These are phyloP conservation scores for Pristionchus fissidentatus DNA, from an alignment of 2,888 invertebrate genomes.

Conservation along the genomic window DNA sequence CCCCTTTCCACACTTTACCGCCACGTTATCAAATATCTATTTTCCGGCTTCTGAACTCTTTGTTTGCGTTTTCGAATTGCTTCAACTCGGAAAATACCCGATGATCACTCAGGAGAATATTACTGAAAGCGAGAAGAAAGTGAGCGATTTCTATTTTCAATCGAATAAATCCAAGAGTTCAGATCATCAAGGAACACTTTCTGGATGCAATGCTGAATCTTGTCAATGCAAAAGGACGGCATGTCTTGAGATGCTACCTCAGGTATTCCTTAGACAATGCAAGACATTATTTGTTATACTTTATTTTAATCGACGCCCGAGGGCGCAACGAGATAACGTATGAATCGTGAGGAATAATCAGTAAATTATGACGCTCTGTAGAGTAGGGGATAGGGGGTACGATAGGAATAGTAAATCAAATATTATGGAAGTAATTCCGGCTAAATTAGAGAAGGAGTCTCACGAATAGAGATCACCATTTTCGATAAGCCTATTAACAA, in stretches of 20 bases:
- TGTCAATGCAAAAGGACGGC: not conserved
- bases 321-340: no score
- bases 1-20: no score
- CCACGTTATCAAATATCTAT: not conserved
- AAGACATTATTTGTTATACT: not conserved
- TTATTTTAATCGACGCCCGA: not conserved
- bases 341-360: no score
- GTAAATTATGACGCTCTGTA: no score
- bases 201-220: not conserved
- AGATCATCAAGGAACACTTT: not conserved
- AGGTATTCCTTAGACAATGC: no score
- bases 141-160: not conserved
- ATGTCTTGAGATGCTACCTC: no score
- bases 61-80: not conserved
- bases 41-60: not conserved
- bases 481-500: no score
- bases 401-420: no score
- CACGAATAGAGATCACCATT: no score
- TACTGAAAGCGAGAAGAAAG: not conserved
- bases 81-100: not conserved
- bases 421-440: no score
- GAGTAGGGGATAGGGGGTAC: no score
- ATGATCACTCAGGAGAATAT: constrained; percentile 15
- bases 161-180: not conserved
- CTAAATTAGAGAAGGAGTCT: no score